phyloP scores from a whole-genome alignment of 2,888 invertebrate genomes.

The Aromia moschata region DNA sequence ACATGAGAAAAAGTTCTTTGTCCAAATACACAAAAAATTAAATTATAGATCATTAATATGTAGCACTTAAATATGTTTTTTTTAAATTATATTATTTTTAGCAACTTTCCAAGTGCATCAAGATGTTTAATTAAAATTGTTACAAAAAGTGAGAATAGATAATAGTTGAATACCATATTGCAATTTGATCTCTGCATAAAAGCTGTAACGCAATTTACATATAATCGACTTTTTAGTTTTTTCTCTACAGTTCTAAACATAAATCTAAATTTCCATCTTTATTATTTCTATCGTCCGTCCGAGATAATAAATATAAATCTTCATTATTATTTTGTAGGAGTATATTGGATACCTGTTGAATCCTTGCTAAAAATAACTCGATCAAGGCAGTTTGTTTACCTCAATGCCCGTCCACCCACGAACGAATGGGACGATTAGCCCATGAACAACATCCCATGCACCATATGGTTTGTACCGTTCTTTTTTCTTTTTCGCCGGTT shows the following conservation, averaged over 20 bases:
- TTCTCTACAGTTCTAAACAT: background rate
- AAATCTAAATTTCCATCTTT: background rate
- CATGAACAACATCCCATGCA: slow-evolving; percentile 31
- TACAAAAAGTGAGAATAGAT: no score
- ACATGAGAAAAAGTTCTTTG: no score
- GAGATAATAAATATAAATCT: slow-evolving; percentile 1
- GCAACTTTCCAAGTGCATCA: no score
- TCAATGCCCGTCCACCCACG: slow-evolving; percentile 33
- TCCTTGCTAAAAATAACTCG: slow-evolving; percentile 32
- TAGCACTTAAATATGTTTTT: no score
- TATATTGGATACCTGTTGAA: slow-evolving; percentile 14
- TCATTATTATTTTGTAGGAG: slow-evolving; percentile 2
- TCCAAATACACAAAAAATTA: no score
- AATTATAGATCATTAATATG: no score
- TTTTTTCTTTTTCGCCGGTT: slow-evolving; percentile 17
- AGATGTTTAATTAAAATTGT: no score
- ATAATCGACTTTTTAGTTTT: no score
- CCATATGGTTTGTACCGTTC: slow-evolving; percentile 19
- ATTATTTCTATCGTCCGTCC: background rate
- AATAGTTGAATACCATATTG: no score
- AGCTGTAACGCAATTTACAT: no score
- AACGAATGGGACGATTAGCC: slow-evolving; percentile 29
- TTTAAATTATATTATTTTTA: no score
- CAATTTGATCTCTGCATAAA: no score
- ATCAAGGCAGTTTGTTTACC: slow-evolving; percentile 41